Evolutionary conservation across 2,797 vertebrate genomes (phyloP).

Genomic region (Brotula barbata): DNA sequence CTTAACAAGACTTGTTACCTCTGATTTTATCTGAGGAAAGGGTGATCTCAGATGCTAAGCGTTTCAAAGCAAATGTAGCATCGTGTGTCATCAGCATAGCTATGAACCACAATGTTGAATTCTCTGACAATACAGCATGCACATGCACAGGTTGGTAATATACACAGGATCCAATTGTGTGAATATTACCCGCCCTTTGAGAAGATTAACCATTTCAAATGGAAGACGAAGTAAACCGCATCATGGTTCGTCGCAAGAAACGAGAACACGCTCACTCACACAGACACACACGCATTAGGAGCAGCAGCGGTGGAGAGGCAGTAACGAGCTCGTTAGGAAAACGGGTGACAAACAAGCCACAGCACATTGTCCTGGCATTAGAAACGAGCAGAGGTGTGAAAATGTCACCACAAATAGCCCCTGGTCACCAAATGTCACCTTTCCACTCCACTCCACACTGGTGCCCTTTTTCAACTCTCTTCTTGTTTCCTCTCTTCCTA

Average conservation of each 20-base stretch:
- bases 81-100: too few relatives aligned
- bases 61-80: too few relatives aligned
- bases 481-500: conserved; percentile 35
- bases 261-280: conserved; percentile 22
- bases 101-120: too few relatives aligned
- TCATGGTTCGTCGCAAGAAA: not conserved
- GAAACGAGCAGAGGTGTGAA: conserved; percentile 75
- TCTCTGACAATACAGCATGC: too few relatives aligned
- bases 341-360: conserved; percentile 72
- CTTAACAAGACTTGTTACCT: too few relatives aligned
- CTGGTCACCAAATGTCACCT: conserved; percentile 78
- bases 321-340: conserved; percentile 78
- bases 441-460: conserved; percentile 44
- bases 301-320: conserved; percentile 27
- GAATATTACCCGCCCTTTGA: conserved; percentile 10
- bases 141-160: too few relatives aligned
- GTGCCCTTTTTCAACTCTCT: conserved; percentile 31
- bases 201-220: conserved; percentile 25
- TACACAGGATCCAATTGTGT: too few relatives aligned
- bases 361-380: conserved; percentile 74
- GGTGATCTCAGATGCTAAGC: too few relatives aligned
- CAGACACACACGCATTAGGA: conserved; percentile 24
- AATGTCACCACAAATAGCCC: conserved; percentile 81
- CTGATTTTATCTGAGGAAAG: too few relatives aligned
- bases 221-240: conserved; percentile 5